These are phyloP conservation scores for Battus philenor DNA, from an alignment of 1,140 invertebrate species.

Conservation along the genomic window DNA sequence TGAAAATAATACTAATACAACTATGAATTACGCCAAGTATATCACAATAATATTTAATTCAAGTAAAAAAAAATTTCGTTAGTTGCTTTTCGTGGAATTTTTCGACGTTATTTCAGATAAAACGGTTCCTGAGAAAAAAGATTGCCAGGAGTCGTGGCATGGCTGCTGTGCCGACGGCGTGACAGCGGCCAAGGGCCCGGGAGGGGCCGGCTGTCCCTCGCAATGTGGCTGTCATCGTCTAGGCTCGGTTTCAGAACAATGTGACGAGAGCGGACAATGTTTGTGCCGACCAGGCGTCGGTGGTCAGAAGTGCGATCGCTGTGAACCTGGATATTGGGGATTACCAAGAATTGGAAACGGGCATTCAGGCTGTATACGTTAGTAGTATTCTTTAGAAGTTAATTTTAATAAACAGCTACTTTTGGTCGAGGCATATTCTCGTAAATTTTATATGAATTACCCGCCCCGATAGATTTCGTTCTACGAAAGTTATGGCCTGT, in stretches of 20 bases:
- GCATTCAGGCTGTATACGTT: conserved; percentile 90
- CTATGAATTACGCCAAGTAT: no score
- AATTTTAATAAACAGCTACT: no score
- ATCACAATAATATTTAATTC: no score
- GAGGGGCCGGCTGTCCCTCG: conserved; percentile 83
- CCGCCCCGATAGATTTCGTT: no score
- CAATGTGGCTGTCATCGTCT: conserved; percentile 85
- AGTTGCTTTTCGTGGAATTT: no score
- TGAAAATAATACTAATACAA: no score
- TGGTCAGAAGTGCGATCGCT: conserved; percentile 87
- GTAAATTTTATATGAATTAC: background rate
- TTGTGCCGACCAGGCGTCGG: conserved; percentile 90
- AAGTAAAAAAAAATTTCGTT: no score
- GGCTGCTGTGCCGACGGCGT: conserved; percentile 94
- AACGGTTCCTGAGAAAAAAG: conserved; percentile 69
- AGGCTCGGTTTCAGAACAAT: conserved; percentile 83
- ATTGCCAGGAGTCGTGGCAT: conserved; percentile 84
- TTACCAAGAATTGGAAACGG: conserved; percentile 83
- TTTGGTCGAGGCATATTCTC: background rate
- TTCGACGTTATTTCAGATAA: conserved; percentile 51
- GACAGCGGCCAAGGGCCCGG: conserved; percentile 87
- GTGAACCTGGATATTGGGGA: conserved; percentile 89
- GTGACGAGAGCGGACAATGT: conserved; percentile 89
- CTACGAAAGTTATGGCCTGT: no score
- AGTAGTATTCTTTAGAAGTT: conserved; percentile 38